Conservation (phyloP, 2,113 vertebrate species). For the Apteryx owenii region DNA sequence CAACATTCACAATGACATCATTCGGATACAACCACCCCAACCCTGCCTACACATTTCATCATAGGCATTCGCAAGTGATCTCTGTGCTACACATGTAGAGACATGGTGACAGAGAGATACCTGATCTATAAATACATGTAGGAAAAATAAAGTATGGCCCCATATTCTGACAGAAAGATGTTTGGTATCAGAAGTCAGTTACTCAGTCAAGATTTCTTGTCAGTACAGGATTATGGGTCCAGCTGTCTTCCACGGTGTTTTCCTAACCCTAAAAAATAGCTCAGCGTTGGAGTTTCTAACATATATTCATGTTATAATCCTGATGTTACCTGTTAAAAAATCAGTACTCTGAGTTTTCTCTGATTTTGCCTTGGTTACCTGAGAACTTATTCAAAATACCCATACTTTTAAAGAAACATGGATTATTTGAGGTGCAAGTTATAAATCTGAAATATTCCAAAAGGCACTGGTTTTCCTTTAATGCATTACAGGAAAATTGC, state of each 20-base stretch:
- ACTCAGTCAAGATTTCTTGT: not conserved
- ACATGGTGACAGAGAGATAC: not conserved
- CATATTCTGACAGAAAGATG: not conserved
- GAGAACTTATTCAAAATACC: not conserved
- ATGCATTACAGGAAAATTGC: not conserved
- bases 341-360: not conserved
- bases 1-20: rapidly evolving
- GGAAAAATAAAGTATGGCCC: not conserved
- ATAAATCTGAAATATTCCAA: not conserved
- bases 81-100: not conserved
- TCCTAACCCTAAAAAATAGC: not conserved
- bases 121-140: not conserved
- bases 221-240: not conserved
- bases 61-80: not conserved
- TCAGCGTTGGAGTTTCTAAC: not conserved
- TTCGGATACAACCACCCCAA: not conserved
- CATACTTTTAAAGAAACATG: not conserved
- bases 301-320: not conserved
- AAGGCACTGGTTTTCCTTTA: not conserved
- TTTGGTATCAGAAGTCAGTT: not conserved
- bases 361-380: not conserved
- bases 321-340: not conserved
- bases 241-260: not conserved
- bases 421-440: not conserved
- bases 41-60: rapidly evolving